A percentile compares a stretch with the other conserved stretches of the same genome.
These are phyloP conservation scores for Argentina silus DNA, from an alignment of 2,797 vertebrate species.

Conservation along the genomic window DNA sequence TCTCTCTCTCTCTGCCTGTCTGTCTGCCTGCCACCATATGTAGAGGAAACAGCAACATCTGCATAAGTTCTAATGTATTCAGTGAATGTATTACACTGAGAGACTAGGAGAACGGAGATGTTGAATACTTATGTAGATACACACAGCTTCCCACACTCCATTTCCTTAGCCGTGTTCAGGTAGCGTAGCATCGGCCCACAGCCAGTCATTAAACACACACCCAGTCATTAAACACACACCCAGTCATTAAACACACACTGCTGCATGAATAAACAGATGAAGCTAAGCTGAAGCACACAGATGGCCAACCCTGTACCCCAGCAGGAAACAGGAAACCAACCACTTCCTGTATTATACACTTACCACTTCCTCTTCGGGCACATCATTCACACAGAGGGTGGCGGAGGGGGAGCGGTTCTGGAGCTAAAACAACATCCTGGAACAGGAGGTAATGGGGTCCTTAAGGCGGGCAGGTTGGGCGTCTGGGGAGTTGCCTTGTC, in stretches of 20 bases:
- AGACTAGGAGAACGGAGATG: too few relatives aligned
- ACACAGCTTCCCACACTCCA: too few relatives aligned
- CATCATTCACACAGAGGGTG: constrained; percentile 66
- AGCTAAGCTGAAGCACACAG: constrained; percentile 3
- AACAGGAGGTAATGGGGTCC: constrained; percentile 55
- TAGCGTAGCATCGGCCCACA: too few relatives aligned
- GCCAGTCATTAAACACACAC: too few relatives aligned
- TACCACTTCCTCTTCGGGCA: constrained; percentile 54
- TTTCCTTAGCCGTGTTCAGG: too few relatives aligned
- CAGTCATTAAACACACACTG: neutral
- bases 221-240: neutral
- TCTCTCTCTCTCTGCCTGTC: too few relatives aligned
- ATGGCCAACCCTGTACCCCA: constrained; percentile 23
- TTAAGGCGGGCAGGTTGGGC: constrained; percentile 47
- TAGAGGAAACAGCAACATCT: neutral
- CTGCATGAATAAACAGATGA: neutral
- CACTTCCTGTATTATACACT: constrained; percentile 63
- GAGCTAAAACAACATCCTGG: constrained; percentile 69
- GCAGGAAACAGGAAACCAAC: constrained; percentile 48
- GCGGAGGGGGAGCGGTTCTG: constrained; percentile 55
- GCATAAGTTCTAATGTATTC: neutral
- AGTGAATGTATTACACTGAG: neutral
- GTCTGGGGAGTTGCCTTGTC: constrained; percentile 58
- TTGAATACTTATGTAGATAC: too few relatives aligned
- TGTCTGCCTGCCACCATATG: neutral